These are phyloP conservation scores for Sapajus apella DNA, from an alignment of 2,113 vertebrate genomes.

Conservation along the genomic window DNA sequence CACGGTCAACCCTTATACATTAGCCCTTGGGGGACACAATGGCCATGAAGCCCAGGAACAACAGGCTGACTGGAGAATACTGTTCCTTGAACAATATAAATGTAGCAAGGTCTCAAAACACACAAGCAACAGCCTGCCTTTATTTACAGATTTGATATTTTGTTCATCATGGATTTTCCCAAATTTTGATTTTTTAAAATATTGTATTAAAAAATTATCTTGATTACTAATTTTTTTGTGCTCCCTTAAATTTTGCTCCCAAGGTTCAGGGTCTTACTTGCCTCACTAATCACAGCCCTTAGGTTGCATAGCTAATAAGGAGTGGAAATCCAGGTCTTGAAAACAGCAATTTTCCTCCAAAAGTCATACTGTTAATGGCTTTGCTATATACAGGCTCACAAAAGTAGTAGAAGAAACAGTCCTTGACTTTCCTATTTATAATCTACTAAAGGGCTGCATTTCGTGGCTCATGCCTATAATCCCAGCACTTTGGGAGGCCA, in stretches of 20 bases:
- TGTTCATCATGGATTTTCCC: not conserved
- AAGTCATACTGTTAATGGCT: not conserved
- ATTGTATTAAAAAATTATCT: not conserved
- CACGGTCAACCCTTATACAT: not conserved
- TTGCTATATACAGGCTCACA: not conserved
- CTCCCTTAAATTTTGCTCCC: not conserved
- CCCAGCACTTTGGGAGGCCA: too few relatives aligned
- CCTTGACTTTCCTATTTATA: not conserved
- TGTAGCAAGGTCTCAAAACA: not conserved
- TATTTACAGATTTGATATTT: not conserved
- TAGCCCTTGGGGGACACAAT: rapidly evolving
- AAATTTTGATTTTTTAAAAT: not conserved
- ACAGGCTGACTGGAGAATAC: not conserved
- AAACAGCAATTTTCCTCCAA: not conserved
- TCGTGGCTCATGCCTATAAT: too few relatives aligned
- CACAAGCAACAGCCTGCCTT: not conserved
- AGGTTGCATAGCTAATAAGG: not conserved
- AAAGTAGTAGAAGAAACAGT: not conserved
- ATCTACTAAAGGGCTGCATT: not conserved
- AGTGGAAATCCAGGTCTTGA: not conserved
- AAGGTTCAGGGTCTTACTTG: not conserved
- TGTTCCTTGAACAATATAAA: not conserved
- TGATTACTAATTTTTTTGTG: not conserved
- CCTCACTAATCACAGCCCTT: not conserved
- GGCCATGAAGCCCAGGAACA: not conserved